phyloP scores from a whole-genome alignment of 2,113 vertebrate species.

The Rhadina sibilatrix region DNA sequence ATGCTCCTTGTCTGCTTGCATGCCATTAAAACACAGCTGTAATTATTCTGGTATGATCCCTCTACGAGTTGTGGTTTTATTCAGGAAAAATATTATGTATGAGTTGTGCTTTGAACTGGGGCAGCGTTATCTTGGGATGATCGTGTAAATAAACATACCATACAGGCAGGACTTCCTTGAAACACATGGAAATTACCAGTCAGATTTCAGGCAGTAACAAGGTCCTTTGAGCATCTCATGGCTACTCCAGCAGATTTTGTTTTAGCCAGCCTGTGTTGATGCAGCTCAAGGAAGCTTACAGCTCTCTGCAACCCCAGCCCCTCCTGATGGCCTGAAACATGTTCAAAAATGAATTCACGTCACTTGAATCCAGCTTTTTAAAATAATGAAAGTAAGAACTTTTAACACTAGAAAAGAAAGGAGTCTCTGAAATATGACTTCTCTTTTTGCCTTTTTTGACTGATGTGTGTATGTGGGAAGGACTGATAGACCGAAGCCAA shows the following conservation, averaged over 20 bases:
- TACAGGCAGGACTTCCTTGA: neutral
- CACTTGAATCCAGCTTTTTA: neutral
- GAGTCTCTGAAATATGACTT: neutral
- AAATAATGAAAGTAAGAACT: neutral
- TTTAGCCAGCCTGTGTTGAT: neutral
- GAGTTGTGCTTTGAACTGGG: neutral
- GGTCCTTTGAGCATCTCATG: neutral
- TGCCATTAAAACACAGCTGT: neutral
- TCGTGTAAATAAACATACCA: neutral
- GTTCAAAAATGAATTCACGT: neutral
- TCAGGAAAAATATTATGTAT: neutral
- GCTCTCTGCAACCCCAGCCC: neutral
- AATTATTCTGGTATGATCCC: neutral
- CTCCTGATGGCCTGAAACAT: neutral
- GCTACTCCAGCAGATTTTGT: neutral
- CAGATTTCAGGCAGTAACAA: accelerated
- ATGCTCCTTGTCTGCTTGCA: neutral
- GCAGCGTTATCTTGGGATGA: neutral
- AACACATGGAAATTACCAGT: neutral
- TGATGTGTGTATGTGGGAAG: neutral
- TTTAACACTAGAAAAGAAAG: neutral
- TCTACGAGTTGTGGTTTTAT: neutral
- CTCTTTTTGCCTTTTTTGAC: neutral
- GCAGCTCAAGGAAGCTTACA: neutral
- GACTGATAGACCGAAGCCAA: neutral